These are phyloP conservation scores for Macrobrachium rosenbergii DNA, from an alignment of 1,140 invertebrate genomes.

Conservation along the genomic window DNA sequence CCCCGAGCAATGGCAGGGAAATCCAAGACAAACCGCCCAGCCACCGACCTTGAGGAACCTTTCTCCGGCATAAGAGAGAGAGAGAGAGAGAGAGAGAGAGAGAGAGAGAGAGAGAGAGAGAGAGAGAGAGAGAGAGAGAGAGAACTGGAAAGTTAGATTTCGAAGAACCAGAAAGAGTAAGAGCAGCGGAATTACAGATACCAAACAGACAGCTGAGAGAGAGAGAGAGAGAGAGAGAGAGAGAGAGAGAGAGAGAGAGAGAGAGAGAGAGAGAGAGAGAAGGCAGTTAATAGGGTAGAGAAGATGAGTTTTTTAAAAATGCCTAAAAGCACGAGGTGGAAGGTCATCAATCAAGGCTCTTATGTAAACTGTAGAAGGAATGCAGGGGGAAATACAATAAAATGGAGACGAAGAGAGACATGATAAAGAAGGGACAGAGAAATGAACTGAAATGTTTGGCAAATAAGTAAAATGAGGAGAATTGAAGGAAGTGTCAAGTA, in stretches of 20 bases:
- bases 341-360: background rate
- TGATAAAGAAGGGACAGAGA: background rate
- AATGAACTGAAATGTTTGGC: background rate
- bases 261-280: background rate
- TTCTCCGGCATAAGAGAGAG: background rate
- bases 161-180: background rate
- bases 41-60: background rate
- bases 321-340: too few species aligned
- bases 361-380: background rate
- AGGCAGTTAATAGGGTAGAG: background rate
- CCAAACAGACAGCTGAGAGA: background rate
- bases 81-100: background rate
- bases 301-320: background rate
- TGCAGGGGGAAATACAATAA: too few species aligned
- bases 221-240: background rate
- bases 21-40: background rate
- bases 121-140: background rate
- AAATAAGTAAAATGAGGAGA: background rate
- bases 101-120: constrained; percentile 10
- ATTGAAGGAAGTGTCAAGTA: background rate
- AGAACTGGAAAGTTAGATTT: too few species aligned
- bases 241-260: background rate
- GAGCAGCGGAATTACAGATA: background rate
- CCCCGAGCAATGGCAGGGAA: background rate
- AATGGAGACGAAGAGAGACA: background rate